Conservation (phyloP, 2,113 vertebrate species). For the Prionailurus viverrinus region DNA sequence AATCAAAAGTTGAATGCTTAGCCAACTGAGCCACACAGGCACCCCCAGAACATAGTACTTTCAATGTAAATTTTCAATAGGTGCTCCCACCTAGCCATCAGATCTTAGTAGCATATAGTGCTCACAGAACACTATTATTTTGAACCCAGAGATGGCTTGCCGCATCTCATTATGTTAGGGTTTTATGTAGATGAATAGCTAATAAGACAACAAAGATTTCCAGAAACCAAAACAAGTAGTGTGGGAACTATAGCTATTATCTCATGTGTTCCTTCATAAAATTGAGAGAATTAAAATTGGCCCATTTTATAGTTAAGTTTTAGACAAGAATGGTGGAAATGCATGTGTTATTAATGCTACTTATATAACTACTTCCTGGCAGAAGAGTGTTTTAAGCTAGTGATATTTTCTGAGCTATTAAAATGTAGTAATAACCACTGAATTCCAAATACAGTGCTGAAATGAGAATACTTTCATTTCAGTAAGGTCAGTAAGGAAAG, state of each 20-base stretch:
- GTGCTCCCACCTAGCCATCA: neutral
- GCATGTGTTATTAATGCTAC: neutral
- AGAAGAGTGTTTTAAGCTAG: constrained; percentile 29
- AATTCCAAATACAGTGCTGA: neutral
- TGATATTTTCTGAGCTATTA: constrained; percentile 12
- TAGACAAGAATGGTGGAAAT: constrained; percentile 42
- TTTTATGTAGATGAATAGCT: neutral
- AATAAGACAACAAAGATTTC: constrained; percentile 49
- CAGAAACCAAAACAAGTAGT: constrained; percentile 33
- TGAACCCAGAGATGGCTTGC: neutral
- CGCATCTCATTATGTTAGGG: constrained; percentile 18
- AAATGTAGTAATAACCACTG: neutral
- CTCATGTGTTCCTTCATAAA: constrained; percentile 21
- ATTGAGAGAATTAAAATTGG: constrained; percentile 41
- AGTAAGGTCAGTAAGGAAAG: neutral
- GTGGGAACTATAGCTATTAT: neutral
- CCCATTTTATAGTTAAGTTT: constrained; percentile 60
- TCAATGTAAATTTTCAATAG: neutral
- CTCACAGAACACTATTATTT: neutral
- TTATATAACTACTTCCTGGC: neutral
- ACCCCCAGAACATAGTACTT: neutral
- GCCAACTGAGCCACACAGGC: no score
- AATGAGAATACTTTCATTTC: neutral
- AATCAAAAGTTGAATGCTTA: no score
- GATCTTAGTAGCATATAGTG: neutral